These are phyloP conservation scores for Sthenelais limicola DNA, from an alignment of 2,888 invertebrate species.

Conservation along the genomic window DNA sequence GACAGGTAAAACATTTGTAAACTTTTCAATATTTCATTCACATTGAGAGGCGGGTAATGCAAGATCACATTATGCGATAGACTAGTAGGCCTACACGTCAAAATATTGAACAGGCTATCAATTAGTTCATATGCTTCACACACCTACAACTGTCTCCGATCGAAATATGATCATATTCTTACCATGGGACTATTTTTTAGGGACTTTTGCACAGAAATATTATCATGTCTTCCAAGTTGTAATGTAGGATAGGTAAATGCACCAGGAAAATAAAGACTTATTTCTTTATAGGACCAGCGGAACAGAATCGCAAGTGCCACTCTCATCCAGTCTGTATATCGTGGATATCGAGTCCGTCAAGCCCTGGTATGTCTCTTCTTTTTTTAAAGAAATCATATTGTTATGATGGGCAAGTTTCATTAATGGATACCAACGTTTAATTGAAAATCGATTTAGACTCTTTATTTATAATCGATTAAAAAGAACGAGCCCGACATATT, in stretches of 20 bases:
- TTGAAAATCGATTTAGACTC: too few species aligned
- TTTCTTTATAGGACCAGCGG: slow-evolving; percentile 78
- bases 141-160: neutral
- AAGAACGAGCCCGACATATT: too few species aligned
- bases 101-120: too few species aligned
- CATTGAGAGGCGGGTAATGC: neutral
- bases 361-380: slow-evolving; percentile 56
- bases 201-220: neutral
- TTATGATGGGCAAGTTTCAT: neutral
- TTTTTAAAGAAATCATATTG: neutral
- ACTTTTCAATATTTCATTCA: neutral
- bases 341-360: slow-evolving; percentile 61
- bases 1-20: slow-evolving; percentile 78
- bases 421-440: too few species aligned
- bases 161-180: neutral
- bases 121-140: too few species aligned
- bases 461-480: too few species aligned
- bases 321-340: slow-evolving; percentile 79
- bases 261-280: neutral
- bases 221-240: neutral
- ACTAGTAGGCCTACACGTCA: too few species aligned
- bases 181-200: neutral
- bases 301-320: slow-evolving; percentile 83
- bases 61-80: neutral
- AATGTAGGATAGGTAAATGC: too few species aligned